Evolutionary conservation across 1,140 invertebrate species (phyloP).

Genomic region (Ephestia elutella): DNA sequence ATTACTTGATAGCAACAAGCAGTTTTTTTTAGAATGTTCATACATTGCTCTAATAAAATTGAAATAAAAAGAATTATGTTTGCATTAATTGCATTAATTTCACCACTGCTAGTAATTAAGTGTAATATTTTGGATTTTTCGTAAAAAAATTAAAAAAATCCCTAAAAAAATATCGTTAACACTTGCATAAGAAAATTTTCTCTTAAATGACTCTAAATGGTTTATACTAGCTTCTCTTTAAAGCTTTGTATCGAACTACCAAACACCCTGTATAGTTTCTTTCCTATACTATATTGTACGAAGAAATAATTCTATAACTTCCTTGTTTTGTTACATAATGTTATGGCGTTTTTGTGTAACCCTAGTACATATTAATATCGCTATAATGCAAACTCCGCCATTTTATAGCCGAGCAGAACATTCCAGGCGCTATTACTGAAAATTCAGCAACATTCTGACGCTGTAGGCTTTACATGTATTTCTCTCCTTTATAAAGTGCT

Average conservation of each 20-base stretch:
- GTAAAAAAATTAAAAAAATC: not conserved
- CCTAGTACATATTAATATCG: slow-evolving; percentile 18
- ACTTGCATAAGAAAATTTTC: too few relatives aligned
- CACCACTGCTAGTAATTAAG: too few relatives aligned
- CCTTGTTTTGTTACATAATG: not conserved
- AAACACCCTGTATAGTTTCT: too few relatives aligned
- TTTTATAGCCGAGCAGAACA: slow-evolving; percentile 7
- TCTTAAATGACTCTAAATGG: too few relatives aligned
- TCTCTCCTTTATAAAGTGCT: not conserved
- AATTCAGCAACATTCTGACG: slow-evolving; percentile 12
- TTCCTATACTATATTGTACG: not conserved
- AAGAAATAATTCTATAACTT: not conserved
- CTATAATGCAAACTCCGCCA: slow-evolving; percentile 19
- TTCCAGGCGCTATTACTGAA: slow-evolving; percentile 16
- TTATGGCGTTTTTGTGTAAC: slow-evolving; percentile 13
- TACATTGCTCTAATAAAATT: too few relatives aligned
- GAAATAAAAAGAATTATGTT: too few relatives aligned
- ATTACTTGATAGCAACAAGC: too few relatives aligned
- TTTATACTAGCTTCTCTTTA: too few relatives aligned
- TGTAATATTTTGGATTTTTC: too few relatives aligned
- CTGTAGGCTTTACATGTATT: slow-evolving; percentile 5
- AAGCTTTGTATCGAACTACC: too few relatives aligned
- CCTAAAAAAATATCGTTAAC: not conserved
- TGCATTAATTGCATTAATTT: too few relatives aligned
- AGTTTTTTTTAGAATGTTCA: too few relatives aligned